These are phyloP conservation scores for Frankliniella intonsa DNA, from an alignment of 2,888 invertebrate species.

Conservation along the genomic window DNA sequence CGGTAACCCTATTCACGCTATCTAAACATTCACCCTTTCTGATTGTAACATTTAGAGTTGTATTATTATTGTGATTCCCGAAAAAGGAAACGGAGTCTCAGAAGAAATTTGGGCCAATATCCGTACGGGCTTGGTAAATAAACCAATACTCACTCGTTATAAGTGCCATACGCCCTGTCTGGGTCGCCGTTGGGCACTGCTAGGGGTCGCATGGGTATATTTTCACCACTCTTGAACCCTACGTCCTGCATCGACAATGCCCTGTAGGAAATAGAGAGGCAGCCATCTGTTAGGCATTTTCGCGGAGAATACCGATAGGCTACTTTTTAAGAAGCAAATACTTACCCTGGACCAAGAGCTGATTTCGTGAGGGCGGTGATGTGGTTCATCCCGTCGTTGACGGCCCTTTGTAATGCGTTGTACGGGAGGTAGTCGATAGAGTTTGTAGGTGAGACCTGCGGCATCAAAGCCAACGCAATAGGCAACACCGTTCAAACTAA, in stretches of 20 bases:
- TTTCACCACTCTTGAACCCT: constrained; percentile 58
- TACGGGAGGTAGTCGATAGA: constrained; percentile 56
- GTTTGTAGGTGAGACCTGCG: constrained; percentile 49
- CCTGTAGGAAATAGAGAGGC: constrained; percentile 42
- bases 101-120: too few species aligned
- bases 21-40: too few species aligned
- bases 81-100: too few species aligned
- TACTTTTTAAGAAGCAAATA: background rate
- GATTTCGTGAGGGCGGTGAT: constrained; percentile 52
- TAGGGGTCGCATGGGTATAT: constrained; percentile 70
- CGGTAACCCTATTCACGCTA: too few species aligned
- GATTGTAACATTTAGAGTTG: too few species aligned
- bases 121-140: too few species aligned
- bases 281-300: background rate
- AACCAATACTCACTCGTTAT: constrained; percentile 63
- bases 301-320: background rate
- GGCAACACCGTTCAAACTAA: background rate
- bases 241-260: constrained; percentile 42
- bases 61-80: too few species aligned
- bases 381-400: constrained; percentile 55
- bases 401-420: constrained; percentile 53
- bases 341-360: constrained; percentile 40
- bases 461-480: constrained; percentile 30
- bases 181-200: constrained; percentile 62
- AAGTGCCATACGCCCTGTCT: constrained; percentile 52